These are phyloP conservation scores for Varecia variegata DNA, from an alignment of 2,797 vertebrate species.

Conservation along the genomic window DNA sequence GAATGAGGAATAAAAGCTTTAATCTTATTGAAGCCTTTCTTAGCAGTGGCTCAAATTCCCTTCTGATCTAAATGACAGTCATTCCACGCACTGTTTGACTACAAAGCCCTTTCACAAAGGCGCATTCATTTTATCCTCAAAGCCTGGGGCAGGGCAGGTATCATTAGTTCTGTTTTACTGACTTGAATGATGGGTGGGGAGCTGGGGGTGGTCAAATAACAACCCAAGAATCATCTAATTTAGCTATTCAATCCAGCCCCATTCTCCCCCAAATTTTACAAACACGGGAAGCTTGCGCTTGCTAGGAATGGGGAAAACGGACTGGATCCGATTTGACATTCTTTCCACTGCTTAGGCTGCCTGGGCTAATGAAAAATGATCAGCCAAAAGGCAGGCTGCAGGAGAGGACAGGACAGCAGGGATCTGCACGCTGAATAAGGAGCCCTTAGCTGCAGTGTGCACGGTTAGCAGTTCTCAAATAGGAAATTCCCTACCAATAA, in stretches of 20 bases:
- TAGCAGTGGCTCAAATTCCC: conserved; percentile 13
- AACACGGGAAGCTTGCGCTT: background rate
- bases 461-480: background rate
- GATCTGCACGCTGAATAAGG: background rate
- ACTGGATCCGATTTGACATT: background rate
- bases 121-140: background rate
- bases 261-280: background rate
- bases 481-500: conserved; percentile 1
- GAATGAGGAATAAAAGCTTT: conserved; percentile 35
- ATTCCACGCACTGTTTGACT: background rate
- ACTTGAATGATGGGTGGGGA: background rate
- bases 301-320: background rate
- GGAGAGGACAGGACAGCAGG: background rate
- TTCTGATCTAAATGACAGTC: conserved; percentile 45
- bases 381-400: background rate
- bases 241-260: background rate
- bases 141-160: background rate
- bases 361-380: background rate
- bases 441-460: background rate
- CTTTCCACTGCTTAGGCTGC: background rate
- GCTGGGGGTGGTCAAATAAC: background rate
- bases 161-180: background rate
- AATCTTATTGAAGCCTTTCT: conserved; percentile 31
- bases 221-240: background rate
- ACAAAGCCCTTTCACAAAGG: conserved; percentile 29